phyloP scores from a whole-genome alignment of 2,113 vertebrate genomes.

The Anhinga rufa region DNA sequence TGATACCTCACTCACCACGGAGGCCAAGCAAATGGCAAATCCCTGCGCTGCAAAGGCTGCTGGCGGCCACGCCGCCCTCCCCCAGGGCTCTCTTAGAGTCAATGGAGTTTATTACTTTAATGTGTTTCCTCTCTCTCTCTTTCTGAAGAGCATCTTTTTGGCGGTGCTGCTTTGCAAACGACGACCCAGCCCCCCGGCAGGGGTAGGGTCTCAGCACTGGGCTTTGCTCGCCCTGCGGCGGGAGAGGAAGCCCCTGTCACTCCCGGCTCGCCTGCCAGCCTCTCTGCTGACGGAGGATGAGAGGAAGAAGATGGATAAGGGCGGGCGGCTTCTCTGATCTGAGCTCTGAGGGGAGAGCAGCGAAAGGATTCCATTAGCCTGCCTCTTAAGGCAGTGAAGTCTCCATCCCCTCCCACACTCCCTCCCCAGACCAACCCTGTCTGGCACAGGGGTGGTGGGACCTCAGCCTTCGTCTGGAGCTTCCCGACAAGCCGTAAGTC shows the following conservation, averaged over 20 bases:
- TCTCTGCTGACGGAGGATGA: background rate
- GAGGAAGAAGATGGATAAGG: background rate
- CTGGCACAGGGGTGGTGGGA: background rate
- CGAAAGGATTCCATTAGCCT: background rate
- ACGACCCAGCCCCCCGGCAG: background rate
- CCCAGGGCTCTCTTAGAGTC: background rate
- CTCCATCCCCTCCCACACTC: conserved; percentile 31
- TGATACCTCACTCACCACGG: background rate
- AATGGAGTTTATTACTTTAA: conserved; percentile 18
- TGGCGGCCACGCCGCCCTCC: background rate
- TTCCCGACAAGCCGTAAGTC: conserved; percentile 19
- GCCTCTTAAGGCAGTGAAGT: conserved; percentile 55
- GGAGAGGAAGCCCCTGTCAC: background rate
- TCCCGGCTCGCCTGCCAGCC: background rate
- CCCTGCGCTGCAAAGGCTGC: background rate
- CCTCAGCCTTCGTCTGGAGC: background rate
- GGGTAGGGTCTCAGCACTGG: background rate
- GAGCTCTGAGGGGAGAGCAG: background rate
- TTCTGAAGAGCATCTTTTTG: background rate
- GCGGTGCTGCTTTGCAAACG: background rate
- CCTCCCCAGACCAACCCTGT: background rate
- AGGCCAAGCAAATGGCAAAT: background rate
- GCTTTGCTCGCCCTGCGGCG: background rate
- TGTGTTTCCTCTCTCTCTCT: background rate
- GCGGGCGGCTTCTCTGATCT: background rate